Percentiles rank a stretch among this genome's conserved stretches.
Conservation (phyloP, 2,797 vertebrate genomes). For the Phataginus tetradactyla region DNA sequence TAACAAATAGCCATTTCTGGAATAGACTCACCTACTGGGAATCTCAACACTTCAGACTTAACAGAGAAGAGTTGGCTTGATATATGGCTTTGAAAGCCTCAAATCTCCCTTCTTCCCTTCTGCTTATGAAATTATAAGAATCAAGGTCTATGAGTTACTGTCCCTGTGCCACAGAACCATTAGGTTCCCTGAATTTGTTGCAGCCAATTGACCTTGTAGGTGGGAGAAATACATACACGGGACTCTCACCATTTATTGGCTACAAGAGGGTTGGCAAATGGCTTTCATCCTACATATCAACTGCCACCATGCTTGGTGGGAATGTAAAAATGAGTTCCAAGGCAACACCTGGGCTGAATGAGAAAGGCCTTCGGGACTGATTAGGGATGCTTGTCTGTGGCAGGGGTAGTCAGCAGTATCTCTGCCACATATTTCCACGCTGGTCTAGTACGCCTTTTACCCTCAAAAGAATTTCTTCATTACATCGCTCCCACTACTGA, state of each 20-base stretch:
- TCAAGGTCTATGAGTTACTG: neutral
- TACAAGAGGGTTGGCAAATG: neutral
- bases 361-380: neutral
- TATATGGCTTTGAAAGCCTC: neutral
- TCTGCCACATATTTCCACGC: neutral
- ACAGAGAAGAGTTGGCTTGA: neutral
- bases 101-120: neutral
- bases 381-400: neutral
- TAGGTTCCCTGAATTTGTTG: neutral
- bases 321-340: slow-evolving; percentile 23
- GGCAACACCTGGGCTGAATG: neutral
- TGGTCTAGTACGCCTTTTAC: neutral
- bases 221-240: neutral
- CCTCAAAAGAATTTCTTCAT: neutral
- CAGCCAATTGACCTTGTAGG: neutral
- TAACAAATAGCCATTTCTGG: neutral
- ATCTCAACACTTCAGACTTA: neutral
- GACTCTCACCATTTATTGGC: neutral
- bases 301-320: neutral
- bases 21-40: neutral
- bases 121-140: neutral
- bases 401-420: neutral
- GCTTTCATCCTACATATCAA: neutral
- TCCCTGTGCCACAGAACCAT: neutral
- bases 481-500: neutral